phyloP scores from a whole-genome alignment of 1,140 invertebrate genomes.

The Phymastichus coffea region DNA sequence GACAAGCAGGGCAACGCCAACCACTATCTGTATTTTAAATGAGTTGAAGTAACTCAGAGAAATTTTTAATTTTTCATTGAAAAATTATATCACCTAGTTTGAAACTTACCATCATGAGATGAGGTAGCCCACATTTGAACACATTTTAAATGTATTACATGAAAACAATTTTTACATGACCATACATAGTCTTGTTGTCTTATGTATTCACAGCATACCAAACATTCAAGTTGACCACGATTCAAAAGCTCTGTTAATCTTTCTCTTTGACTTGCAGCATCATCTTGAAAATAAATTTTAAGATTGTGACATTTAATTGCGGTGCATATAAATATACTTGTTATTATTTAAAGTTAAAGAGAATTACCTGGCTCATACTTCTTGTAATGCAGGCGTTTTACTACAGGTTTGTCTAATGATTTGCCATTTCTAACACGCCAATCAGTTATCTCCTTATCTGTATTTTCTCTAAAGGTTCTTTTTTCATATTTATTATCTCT shows the following conservation, averaged over 20 bases:
- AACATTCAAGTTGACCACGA: conserved; percentile 79
- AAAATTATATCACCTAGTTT: conserved; percentile 1
- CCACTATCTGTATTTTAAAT: conserved; percentile 61
- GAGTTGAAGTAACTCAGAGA: neutral
- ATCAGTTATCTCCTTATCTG: conserved; percentile 38
- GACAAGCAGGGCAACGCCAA: conserved; percentile 93
- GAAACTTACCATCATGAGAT: conserved; percentile 67
- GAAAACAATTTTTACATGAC: conserved; percentile 88
- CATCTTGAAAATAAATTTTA: conserved; percentile 47
- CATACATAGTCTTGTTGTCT: conserved; percentile 78
- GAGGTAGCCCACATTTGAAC: conserved; percentile 88
- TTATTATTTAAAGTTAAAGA: neutral
- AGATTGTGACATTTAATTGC: too few species aligned
- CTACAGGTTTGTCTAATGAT: conserved; percentile 9
- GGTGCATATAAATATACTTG: too few species aligned
- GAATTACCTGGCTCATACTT: conserved; percentile 38
- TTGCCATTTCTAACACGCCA: too few species aligned
- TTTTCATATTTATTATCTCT: conserved; percentile 35
- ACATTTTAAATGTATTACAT: conserved; percentile 88
- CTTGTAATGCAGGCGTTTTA: conserved; percentile 35
- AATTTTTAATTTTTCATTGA: conserved; percentile 5
- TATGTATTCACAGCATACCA: conserved; percentile 89
- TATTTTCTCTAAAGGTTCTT: conserved; percentile 19
- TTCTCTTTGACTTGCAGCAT: conserved; percentile 72
- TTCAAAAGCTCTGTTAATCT: conserved; percentile 78